A percentile compares a stretch with the other conserved stretches of the same genome.
These are phyloP conservation scores for Pseudomyrmex concolor DNA, from an alignment of 1,140 invertebrate genomes.

Conservation along the genomic window DNA sequence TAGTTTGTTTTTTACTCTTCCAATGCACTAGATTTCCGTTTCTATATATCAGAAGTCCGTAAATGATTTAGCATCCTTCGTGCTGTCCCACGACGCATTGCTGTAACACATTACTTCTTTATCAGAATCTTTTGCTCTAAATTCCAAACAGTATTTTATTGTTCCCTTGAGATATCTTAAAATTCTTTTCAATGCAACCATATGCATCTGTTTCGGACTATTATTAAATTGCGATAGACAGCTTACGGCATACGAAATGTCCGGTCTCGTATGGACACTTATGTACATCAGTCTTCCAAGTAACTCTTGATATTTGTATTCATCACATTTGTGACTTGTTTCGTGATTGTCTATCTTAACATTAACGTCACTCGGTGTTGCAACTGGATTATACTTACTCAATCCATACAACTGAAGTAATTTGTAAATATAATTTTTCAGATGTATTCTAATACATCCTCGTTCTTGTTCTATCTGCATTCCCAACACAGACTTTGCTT, in stretches of 20 bases:
- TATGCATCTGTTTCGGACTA: conserved; percentile 11
- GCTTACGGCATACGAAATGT: not conserved
- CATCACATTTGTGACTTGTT: not conserved
- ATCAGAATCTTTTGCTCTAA: not conserved
- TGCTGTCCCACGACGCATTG: conserved; percentile 44
- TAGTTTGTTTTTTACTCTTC: conserved; percentile 3
- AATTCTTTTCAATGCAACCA: conserved; percentile 5
- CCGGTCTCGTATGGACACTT: conserved; percentile 34
- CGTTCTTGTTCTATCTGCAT: conserved; percentile 20
- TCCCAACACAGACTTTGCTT: not conserved
- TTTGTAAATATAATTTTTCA: conserved; percentile 17
- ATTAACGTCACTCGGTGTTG: conserved; percentile 5
- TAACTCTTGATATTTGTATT: conserved; percentile 7
- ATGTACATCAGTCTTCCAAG: conserved; percentile 35
- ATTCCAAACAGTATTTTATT: not conserved
- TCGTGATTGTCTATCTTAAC: not conserved
- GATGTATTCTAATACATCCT: not conserved
- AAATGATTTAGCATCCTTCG: conserved; percentile 9
- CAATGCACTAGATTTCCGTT: conserved; percentile 35
- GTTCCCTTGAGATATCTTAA: conserved; percentile 39
- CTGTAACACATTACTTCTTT: not conserved
- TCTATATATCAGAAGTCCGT: not conserved
- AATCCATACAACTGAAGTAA: conserved; percentile 7
- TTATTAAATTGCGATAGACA: conserved; percentile 37
- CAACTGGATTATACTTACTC: not conserved